A percentile compares a stretch with the other conserved stretches of the same genome.
Evolutionary conservation across 2,888 invertebrate species (phyloP).

Genomic region (Dasypogon diadema): DNA sequence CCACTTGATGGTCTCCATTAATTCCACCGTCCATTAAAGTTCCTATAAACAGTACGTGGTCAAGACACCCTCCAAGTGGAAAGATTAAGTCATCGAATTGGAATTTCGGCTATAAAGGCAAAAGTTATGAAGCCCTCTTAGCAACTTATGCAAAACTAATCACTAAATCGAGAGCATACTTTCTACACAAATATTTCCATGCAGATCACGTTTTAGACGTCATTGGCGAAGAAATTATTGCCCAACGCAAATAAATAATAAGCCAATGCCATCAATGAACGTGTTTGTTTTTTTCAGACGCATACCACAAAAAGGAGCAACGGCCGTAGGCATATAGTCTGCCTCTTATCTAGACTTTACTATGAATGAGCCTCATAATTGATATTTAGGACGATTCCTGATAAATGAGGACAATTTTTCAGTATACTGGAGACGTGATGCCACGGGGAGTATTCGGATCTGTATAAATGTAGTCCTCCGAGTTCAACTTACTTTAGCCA

Average conservation of each 20-base stretch:
- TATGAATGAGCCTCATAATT: constrained; percentile 51
- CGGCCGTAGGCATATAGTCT: background rate
- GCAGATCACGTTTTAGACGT: constrained; percentile 53
- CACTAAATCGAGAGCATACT: constrained; percentile 28
- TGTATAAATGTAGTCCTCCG: background rate
- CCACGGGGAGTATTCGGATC: constrained; percentile 37
- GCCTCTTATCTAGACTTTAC: constrained; percentile 5
- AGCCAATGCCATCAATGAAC: constrained; percentile 48
- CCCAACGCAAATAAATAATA: constrained; percentile 56
- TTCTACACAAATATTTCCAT: constrained; percentile 14
- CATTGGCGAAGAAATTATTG: constrained; percentile 54
- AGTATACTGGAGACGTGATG: constrained; percentile 53
- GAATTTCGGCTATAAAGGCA: background rate
- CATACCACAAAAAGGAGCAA: background rate
- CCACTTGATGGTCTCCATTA: background rate
- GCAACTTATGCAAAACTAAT: constrained; percentile 39
- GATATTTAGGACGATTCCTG: constrained; percentile 54
- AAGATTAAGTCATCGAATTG: background rate
- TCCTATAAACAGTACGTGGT: constrained; percentile 13
- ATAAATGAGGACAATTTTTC: constrained; percentile 54
- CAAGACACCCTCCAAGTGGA: background rate
- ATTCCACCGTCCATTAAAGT: constrained; percentile 13
- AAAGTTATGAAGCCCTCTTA: background rate
- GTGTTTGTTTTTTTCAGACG: background rate
- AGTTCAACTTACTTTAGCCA: background rate